phyloP scores from a whole-genome alignment of 1,140 invertebrate species.

The Chionoecetes opilio region DNA sequence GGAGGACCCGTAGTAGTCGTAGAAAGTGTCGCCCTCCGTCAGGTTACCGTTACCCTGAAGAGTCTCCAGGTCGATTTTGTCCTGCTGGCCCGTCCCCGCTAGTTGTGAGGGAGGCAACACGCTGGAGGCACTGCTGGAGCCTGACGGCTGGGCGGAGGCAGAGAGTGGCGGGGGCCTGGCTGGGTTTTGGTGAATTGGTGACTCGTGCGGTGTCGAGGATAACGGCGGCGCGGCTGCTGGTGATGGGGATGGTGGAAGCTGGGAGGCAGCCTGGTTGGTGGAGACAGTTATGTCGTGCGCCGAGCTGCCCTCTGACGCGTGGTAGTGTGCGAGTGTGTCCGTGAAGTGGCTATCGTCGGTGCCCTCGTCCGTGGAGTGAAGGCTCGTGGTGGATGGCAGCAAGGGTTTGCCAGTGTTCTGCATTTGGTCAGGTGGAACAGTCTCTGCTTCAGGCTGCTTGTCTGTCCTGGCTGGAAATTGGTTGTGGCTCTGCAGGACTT shows the following conservation, averaged over 20 bases:
- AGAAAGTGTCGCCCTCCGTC: conserved; percentile 65
- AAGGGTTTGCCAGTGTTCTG: neutral
- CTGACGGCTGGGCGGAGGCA: neutral
- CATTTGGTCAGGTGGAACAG: too few relatives aligned
- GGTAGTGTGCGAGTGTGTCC: neutral
- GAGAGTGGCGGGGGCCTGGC: neutral
- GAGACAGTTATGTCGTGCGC: neutral
- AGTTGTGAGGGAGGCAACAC: conserved; percentile 59
- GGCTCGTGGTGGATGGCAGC: neutral
- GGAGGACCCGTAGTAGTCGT: conserved; percentile 58
- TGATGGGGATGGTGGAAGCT: neutral
- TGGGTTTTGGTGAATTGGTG: neutral
- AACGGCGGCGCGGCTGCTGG: neutral
- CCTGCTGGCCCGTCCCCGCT: conserved; percentile 20
- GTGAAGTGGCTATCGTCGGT: neutral
- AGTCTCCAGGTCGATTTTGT: conserved; percentile 60
- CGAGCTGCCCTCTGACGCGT: too few relatives aligned
- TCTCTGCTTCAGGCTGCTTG: neutral
- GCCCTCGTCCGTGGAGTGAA: neutral
- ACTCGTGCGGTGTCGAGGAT: neutral
- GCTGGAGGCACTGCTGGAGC: neutral
- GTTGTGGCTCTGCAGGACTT: conserved; percentile 35
- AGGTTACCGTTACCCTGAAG: conserved; percentile 37
- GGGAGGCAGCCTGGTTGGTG: neutral
- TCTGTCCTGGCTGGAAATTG: neutral